phyloP scores from a whole-genome alignment of 2,888 invertebrate genomes.

The Lutraria lutraria region DNA sequence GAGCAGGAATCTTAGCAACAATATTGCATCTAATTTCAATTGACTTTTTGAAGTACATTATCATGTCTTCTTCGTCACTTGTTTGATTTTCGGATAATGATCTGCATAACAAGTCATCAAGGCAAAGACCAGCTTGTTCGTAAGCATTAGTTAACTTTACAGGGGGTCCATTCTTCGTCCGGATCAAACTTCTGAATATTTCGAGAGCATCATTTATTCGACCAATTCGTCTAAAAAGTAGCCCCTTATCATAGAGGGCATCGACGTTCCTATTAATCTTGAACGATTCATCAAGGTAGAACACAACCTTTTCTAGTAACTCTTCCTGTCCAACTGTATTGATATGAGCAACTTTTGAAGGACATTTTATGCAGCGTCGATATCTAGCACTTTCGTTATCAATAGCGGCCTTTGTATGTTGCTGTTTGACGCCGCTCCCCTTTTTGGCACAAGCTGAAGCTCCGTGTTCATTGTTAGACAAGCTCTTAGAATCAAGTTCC shows the following conservation, averaged over 20 bases:
- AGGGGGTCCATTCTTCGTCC: not conserved
- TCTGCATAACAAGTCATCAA: not conserved
- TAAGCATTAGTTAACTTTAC: conserved; percentile 9
- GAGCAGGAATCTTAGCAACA: not conserved
- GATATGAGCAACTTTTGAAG: not conserved
- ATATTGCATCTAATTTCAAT: conserved; percentile 21
- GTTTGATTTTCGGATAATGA: not conserved
- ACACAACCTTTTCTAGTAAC: not conserved
- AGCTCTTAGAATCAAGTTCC: not conserved
- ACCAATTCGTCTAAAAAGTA: not conserved
- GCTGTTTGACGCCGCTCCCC: not conserved
- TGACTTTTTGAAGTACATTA: conserved; percentile 22
- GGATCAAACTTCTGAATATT: not conserved
- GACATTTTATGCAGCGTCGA: not conserved
- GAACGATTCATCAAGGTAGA: not conserved
- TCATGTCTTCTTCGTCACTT: not conserved
- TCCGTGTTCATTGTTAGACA: not conserved
- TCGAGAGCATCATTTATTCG: not conserved
- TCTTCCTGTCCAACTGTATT: not conserved
- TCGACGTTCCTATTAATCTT: not conserved
- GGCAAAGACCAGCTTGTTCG: conserved; percentile 23
- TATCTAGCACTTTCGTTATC: not conserved
- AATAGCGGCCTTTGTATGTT: not conserved
- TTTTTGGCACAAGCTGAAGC: not conserved
- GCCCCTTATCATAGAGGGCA: conserved; percentile 18